Percentiles rank a stretch among this genome's conserved stretches.
phyloP scores from a whole-genome alignment of 2,113 vertebrate genomes.

The Cepphus grylle region DNA sequence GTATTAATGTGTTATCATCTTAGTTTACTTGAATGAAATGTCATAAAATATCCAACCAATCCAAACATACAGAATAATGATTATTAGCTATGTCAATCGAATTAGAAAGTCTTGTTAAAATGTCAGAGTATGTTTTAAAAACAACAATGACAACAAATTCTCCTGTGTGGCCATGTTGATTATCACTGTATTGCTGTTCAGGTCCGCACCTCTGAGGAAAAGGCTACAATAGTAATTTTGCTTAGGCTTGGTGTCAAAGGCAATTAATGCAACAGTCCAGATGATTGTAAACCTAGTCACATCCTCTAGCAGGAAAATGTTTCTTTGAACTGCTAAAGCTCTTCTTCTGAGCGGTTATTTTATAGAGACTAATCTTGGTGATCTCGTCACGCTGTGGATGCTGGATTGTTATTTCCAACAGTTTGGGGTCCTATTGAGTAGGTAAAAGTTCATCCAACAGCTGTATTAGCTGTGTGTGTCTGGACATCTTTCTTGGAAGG shows the following conservation, averaged over 20 bases:
- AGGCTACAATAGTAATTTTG: background rate
- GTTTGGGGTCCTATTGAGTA: background rate
- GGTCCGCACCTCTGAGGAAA: background rate
- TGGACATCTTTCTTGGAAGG: background rate
- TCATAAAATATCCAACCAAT: background rate
- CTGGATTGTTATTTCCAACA: background rate
- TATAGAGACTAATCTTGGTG: background rate
- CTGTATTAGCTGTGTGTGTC: background rate
- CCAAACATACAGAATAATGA: background rate
- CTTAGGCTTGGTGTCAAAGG: background rate
- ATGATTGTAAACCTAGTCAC: background rate
- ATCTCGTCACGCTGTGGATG: background rate
- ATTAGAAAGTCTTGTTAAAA: background rate
- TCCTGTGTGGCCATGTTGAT: background rate
- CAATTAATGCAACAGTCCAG: background rate
- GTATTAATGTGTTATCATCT: background rate
- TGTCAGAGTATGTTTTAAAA: background rate
- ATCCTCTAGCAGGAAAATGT: background rate
- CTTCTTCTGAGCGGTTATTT: background rate
- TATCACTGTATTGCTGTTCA: background rate
- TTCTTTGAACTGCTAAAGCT: background rate
- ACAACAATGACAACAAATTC: background rate
- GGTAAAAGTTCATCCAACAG: background rate
- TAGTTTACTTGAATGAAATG: background rate
- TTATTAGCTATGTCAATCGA: background rate